Base-by-base conservation (phyloP, 1,140 invertebrate genomes). In the Drosophila guanche region DNA sequence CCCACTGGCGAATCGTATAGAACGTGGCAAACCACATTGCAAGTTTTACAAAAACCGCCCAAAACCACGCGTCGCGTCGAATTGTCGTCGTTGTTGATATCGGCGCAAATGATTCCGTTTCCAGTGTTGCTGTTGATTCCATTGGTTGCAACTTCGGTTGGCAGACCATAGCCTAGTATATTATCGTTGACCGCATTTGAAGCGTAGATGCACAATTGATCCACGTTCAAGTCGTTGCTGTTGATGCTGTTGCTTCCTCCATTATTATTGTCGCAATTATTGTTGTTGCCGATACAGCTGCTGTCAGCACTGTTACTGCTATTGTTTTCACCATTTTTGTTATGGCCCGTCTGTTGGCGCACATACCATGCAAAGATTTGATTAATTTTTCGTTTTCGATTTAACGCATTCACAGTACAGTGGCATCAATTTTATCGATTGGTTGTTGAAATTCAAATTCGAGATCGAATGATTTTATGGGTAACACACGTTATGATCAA, bases 21-120 rank as follows among this genome's bases (percentile, higher is more conserved):
- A 48, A 90, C 60, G 75, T 91, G 83, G 71, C 91, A 91, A 43
- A 80, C 76, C 45, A 91, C 91, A 33, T 89, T 89, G 70, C 91
- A 91, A 53, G 84, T 90, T 40, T 84, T 89, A 67, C 91, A 91
- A 74, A 79, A 91, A 65, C 89, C 90, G 56, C 79, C 83, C 47
- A 85, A 72, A 46, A 86, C 61, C 14, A 63, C 47, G 1, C 83
- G 83, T 4, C 70, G 73, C 48, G 46, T 41, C 12, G 59, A 46
- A n/a, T 8, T 40, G 5, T 25, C 42, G 52, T 55, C 33, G 33
- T 10, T 37, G 33, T 4, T 12, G 33, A 12, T 2, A 45, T 57
- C 76, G 40, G 20, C 29, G 4, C 25, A 57, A 20, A n/a, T 33
- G 10, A 57, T 57, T 29, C 52, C 22, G n/a, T 52, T 72, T 40